Conservation (phyloP, 1,140 invertebrate genomes). For the Globodera ellingtonae region DNA sequence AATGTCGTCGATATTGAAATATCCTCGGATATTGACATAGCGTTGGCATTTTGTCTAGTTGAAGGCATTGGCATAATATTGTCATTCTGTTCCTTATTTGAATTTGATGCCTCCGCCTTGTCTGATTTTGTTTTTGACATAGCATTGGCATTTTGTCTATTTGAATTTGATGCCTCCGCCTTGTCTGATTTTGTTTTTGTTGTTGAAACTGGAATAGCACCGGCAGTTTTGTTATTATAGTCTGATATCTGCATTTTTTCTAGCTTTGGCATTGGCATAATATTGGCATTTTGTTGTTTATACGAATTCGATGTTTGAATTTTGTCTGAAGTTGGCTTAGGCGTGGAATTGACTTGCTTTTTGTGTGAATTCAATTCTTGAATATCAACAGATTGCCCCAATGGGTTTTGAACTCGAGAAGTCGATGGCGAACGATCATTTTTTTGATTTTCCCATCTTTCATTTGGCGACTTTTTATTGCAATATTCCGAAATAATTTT, state of each 20-base stretch:
- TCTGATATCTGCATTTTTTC: not conserved
- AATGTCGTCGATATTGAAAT: not conserved
- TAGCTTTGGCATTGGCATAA: no score
- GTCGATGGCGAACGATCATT: no score
- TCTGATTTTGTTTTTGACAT: not conserved
- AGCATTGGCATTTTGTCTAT: no score
- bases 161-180: not conserved
- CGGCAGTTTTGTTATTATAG: not conserved
- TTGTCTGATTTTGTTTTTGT: not conserved
- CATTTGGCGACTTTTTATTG: not conserved
- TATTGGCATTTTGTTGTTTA: not conserved
- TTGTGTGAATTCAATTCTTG: not conserved
- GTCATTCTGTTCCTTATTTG: not conserved
- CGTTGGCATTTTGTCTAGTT: not conserved
- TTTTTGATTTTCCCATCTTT: not conserved
- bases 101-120: not conserved
- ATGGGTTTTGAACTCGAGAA: not conserved
- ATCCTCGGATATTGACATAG: not conserved
- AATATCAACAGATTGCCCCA: not conserved
- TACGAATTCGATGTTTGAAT: not conserved
- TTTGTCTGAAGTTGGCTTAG: not conserved
- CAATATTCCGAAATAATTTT: not conserved
- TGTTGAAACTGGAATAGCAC: not conserved
- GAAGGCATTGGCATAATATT: not conserved
- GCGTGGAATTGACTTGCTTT: not conserved